A percentile compares a stretch with the other conserved stretches of the same genome.
Conservation (phyloP, 1,140 invertebrate genomes). For the Elymnias hypermnestra region DNA sequence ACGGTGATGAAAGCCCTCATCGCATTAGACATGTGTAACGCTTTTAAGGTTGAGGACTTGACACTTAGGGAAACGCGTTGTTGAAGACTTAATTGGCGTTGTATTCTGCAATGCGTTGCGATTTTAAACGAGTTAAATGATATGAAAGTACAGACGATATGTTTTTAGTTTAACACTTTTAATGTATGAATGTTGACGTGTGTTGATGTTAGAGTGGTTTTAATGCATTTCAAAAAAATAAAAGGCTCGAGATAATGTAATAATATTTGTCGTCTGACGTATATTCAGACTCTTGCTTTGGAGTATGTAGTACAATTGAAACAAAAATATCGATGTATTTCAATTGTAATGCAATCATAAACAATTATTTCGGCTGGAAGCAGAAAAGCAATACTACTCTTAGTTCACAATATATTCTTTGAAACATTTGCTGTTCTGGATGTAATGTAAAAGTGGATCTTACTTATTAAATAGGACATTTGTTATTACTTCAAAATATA, state of each 20-base stretch:
- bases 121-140: constrained; percentile 12
- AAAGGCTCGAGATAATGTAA: neutral
- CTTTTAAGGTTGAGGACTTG: constrained; percentile 27
- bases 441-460: no score
- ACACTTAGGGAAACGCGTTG: constrained; percentile 22
- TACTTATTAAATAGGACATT: no score
- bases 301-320: neutral
- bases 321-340: no score
- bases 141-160: constrained; percentile 4
- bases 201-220: constrained; percentile 1
- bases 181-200: neutral
- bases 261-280: neutral
- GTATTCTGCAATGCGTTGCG: constrained; percentile 11
- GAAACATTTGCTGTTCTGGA: no score
- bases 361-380: no score
- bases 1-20: constrained; percentile 17
- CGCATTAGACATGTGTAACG: constrained; percentile 38
- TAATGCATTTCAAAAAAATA: neutral
- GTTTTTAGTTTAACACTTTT: constrained; percentile 1
- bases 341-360: no score
- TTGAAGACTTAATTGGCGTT: constrained; percentile 31
- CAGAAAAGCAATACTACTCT: no score
- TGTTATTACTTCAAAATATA: no score
- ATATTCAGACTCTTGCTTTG: neutral
- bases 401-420: no score